Evolutionary conservation across 2,113 vertebrate genomes (phyloP).

Genomic region (Holacanthus passer): DNA sequence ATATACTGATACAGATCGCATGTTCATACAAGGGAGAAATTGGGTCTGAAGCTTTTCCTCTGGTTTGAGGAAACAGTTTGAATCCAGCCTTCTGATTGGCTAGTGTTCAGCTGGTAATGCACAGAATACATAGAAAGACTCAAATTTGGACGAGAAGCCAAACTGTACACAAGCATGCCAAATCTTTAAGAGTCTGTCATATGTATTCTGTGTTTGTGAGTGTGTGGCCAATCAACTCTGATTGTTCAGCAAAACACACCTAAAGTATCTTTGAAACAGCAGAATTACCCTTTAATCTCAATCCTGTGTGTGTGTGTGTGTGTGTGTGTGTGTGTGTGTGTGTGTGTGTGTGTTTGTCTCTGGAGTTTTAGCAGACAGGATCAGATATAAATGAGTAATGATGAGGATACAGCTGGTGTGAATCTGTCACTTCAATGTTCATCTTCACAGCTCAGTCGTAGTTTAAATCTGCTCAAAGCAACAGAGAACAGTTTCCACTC

Average conservation of each 20-base stretch:
- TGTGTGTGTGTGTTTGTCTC: constrained; percentile 26
- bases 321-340: background rate
- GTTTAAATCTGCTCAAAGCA: background rate
- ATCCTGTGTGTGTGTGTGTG: background rate
- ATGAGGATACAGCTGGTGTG: constrained; percentile 48
- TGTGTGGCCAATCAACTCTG: constrained; percentile 17
- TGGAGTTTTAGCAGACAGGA: constrained; percentile 33
- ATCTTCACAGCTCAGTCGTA: constrained; percentile 24
- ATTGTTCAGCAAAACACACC: constrained; percentile 10
- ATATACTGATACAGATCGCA: no score
- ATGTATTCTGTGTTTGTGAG: no score
- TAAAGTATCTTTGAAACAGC: constrained; percentile 3
- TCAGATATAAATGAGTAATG: constrained; percentile 64
- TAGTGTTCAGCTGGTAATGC: no score
- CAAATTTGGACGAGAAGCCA: no score
- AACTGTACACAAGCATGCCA: no score
- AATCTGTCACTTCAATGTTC: constrained; percentile 34
- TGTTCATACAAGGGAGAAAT: no score
- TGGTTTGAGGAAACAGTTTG: no score
- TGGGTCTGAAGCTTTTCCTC: no score
- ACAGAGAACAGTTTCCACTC: background rate
- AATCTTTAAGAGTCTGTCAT: no score
- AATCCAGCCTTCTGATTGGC: no score
- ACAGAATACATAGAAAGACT: no score
- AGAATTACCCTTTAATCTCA: constrained; percentile 14